These are phyloP conservation scores for Proterorhinus semilunaris DNA, from an alignment of 2,113 vertebrate genomes.

Conservation along the genomic window DNA sequence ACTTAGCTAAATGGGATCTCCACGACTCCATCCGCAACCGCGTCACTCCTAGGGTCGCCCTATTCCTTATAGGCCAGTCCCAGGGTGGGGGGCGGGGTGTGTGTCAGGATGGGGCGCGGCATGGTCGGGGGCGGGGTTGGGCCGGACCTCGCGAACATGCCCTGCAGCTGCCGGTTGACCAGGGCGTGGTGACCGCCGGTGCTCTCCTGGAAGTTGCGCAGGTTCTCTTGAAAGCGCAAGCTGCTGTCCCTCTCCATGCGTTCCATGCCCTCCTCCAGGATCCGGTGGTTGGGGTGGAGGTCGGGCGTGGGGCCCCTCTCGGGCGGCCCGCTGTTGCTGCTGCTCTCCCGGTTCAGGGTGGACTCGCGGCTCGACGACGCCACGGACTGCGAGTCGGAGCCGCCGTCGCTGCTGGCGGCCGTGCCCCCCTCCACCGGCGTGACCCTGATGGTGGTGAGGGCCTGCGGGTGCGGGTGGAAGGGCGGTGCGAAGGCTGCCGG, in stretches of 20 bases:
- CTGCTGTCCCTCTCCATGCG: conserved; percentile 49
- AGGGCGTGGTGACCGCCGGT: conserved; percentile 70
- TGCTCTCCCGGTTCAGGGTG: conserved; percentile 86
- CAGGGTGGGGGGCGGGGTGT: conserved; percentile 60
- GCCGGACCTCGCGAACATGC: conserved; percentile 46
- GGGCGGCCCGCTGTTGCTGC: conserved; percentile 76
- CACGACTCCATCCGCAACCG: neutral
- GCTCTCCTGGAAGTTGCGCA: conserved; percentile 68
- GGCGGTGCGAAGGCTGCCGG: conserved; percentile 52
- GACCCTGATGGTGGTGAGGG: conserved; percentile 89
- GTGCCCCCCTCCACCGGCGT: conserved; percentile 83
- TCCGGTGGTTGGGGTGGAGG: conserved; percentile 54
- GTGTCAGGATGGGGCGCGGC: conserved; percentile 59
- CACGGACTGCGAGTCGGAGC: conserved; percentile 87
- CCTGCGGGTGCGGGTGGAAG: conserved; percentile 87
- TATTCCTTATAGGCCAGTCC: conserved; percentile 68
- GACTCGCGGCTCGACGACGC: conserved; percentile 90
- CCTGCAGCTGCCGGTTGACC: conserved; percentile 65
- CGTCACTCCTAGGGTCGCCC: neutral
- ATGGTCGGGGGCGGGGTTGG: conserved; percentile 62
- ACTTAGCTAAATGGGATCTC: neutral
- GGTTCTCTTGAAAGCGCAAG: conserved; percentile 62
- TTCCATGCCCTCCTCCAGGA: conserved; percentile 38
- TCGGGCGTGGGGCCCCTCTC: conserved; percentile 83
- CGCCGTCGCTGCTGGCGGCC: conserved; percentile 82